Evolutionary conservation across 2,113 vertebrate species (phyloP).

Genomic region (Bostrychus sinensis): DNA sequence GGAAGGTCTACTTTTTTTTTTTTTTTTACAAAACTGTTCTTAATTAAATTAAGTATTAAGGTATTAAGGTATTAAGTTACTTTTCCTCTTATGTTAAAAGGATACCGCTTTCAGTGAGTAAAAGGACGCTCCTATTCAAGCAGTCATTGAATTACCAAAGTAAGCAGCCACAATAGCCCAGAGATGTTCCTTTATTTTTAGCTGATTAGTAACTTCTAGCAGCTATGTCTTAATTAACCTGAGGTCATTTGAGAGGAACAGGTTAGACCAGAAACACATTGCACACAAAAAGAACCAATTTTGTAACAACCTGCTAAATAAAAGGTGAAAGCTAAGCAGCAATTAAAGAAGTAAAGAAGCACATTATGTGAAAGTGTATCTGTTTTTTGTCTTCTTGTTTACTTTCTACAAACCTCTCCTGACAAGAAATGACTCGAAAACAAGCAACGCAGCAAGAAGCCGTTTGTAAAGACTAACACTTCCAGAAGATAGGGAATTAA

Average conservation of each 20-base stretch:
- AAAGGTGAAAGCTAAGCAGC: background rate
- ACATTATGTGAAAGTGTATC: background rate
- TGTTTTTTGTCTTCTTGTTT: constrained; percentile 8
- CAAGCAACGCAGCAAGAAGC: background rate
- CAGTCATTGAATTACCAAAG: background rate
- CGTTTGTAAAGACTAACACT: constrained; percentile 1
- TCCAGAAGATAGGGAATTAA: background rate
- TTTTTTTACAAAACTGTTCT: too few species aligned
- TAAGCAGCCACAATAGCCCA: background rate
- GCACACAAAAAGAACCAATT: background rate
- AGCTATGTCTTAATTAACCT: background rate
- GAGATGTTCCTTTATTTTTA: background rate
- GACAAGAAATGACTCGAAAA: constrained; percentile 5
- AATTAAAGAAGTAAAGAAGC: background rate
- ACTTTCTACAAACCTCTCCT: background rate
- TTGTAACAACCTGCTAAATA: background rate
- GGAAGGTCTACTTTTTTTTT: too few species aligned
- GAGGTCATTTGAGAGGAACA: background rate
- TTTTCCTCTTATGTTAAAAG: too few species aligned
- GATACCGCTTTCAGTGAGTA: background rate
- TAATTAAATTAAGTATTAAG: too few species aligned
- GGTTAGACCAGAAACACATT: background rate
- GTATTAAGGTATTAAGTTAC: too few species aligned
- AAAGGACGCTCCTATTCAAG: background rate
- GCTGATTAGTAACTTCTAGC: background rate